Evolutionary conservation across 1,140 invertebrate species (phyloP).

Genomic region (Melipona quadrifasciata): DNA sequence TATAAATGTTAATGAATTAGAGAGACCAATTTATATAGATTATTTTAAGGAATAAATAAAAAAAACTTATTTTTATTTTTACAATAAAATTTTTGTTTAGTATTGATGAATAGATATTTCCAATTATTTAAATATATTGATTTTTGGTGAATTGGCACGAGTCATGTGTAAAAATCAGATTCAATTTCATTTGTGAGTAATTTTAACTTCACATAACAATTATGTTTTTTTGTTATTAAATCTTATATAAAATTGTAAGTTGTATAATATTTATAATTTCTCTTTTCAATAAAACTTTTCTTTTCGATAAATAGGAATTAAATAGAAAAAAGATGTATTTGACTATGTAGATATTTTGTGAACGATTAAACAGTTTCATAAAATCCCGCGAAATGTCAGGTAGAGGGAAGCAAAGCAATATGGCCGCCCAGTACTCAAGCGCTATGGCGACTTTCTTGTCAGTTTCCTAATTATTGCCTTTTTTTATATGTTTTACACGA

Average conservation of each 20-base stretch:
- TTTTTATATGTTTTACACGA: slow-evolving; percentile 74
- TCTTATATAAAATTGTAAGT: neutral
- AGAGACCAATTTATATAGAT: neutral
- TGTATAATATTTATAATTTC: neutral
- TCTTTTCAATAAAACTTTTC: neutral
- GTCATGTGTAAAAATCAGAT: too few relatives aligned
- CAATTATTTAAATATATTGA: too few relatives aligned
- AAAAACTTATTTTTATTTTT: too few relatives aligned
- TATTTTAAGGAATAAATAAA: neutral
- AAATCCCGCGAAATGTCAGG: slow-evolving; percentile 21
- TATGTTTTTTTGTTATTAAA: too few relatives aligned
- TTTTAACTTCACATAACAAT: too few relatives aligned
- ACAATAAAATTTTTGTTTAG: too few relatives aligned
- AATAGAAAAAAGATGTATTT: neutral
- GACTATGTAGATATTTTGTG: neutral
- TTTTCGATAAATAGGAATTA: too few relatives aligned
- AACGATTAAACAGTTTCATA: neutral
- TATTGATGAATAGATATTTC: too few relatives aligned
- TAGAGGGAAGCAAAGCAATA: slow-evolving; percentile 61
- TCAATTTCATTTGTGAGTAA: too few relatives aligned
- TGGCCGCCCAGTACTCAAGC: slow-evolving; percentile 76
- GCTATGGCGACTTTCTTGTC: slow-evolving; percentile 76
- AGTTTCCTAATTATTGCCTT: slow-evolving; percentile 72
- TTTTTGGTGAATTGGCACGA: too few relatives aligned
- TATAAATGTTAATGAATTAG: neutral